phyloP scores from a whole-genome alignment of 2,797 vertebrate genomes.

The Labroides dimidiatus region DNA sequence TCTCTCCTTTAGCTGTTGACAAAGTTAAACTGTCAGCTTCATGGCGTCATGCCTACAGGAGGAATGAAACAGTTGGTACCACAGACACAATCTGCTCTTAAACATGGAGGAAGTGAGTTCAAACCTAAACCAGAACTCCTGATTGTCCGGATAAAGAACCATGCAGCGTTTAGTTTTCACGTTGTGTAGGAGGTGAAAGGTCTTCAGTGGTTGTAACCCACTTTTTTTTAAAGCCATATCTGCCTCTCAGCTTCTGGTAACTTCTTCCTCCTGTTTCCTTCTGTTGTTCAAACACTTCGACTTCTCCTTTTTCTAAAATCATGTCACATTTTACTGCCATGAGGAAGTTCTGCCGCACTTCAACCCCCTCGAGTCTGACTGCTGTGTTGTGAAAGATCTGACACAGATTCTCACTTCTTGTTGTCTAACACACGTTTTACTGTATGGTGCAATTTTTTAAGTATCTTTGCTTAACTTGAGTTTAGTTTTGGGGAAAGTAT shows the following conservation, averaged over 20 bases:
- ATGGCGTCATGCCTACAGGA: too few species aligned
- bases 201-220: not conserved
- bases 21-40: too few species aligned
- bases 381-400: not conserved
- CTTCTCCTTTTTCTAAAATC: slow-evolving; percentile 45
- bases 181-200: not conserved
- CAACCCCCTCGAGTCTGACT: not conserved
- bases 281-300: slow-evolving; percentile 1
- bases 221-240: not conserved
- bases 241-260: not conserved
- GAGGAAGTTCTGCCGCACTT: slow-evolving; percentile 38
- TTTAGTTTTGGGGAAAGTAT: too few species aligned
- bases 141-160: too few species aligned
- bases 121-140: too few species aligned
- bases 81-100: too few species aligned
- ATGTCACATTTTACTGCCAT: slow-evolving; percentile 5
- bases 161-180: too few species aligned
- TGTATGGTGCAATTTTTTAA: too few species aligned
- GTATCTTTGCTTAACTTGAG: too few species aligned
- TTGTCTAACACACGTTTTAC: not conserved
- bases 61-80: too few species aligned
- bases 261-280: slow-evolving; percentile 32
- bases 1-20: too few species aligned
- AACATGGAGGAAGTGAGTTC: too few species aligned
- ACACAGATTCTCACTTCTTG: not conserved